These are phyloP conservation scores for Gobio occitaniae DNA, from an alignment of 2,797 vertebrate species.

Conservation along the genomic window DNA sequence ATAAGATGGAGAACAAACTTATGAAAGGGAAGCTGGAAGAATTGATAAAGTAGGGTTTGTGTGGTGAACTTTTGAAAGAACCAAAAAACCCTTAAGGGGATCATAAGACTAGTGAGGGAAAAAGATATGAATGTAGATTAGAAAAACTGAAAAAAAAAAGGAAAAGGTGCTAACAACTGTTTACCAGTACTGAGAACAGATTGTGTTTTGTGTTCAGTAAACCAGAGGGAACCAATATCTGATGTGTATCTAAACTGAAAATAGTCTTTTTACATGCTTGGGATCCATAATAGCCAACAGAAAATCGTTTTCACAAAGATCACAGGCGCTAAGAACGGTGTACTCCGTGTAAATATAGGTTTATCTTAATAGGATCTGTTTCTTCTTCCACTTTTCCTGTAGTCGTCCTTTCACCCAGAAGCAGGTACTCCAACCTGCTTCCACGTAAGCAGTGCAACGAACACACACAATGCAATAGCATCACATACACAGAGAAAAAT, in stretches of 20 bases:
- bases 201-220: neutral
- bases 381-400: neutral
- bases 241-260: neutral
- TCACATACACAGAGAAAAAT: neutral
- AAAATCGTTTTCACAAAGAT: slow-evolving; percentile 3
- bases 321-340: neutral
- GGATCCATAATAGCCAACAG: neutral
- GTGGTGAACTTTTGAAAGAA: neutral
- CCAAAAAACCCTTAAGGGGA: slow-evolving; percentile 1
- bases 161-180: neutral
- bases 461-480: neutral
- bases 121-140: neutral
- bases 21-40: slow-evolving; percentile 26
- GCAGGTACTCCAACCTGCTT: neutral
- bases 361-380: slow-evolving; percentile 44
- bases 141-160: neutral
- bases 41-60: neutral
- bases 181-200: neutral
- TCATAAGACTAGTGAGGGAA: slow-evolving; percentile 1
- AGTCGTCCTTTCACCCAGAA: slow-evolving; percentile 12
- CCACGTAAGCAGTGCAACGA: neutral
- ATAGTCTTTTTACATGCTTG: neutral
- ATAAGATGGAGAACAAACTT: neutral
- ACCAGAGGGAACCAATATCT: neutral
- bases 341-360: slow-evolving; percentile 33